Evolutionary conservation across 2,888 invertebrate genomes (phyloP).

Genomic region (Brachynemurus nebulosus): DNA sequence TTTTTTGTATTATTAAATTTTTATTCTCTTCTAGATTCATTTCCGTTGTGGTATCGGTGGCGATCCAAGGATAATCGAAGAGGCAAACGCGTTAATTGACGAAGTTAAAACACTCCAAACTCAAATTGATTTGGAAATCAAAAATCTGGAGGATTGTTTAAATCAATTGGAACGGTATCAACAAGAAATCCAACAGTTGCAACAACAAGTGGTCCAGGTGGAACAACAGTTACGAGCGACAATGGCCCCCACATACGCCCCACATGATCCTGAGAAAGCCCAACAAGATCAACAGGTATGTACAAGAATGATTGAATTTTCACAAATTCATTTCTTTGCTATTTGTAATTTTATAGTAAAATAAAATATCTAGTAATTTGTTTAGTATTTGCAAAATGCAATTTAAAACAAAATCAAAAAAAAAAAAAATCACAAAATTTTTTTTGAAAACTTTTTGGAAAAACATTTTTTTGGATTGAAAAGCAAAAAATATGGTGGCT

Average conservation of each 20-base stretch:
- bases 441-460: constrained; percentile 35
- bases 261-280: constrained; percentile 70
- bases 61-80: constrained; percentile 57
- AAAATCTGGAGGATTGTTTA: constrained; percentile 58
- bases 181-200: constrained; percentile 70
- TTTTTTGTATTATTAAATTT: not conserved
- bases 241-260: constrained; percentile 69
- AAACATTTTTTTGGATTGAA: not conserved
- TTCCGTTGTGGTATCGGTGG: constrained; percentile 76
- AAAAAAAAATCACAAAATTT: constrained; percentile 1
- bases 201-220: constrained; percentile 63
- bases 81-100: constrained; percentile 51
- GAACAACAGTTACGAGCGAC: constrained; percentile 77
- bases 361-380: not conserved
- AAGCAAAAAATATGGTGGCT: constrained; percentile 13
- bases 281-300: constrained; percentile 81
- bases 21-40: constrained; percentile 49
- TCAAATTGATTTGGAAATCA: constrained; percentile 47
- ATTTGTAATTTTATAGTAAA: not conserved
- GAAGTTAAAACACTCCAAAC: constrained; percentile 53
- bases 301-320: too few relatives aligned
- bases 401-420: too few relatives aligned
- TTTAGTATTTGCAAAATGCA: too few relatives aligned
- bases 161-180: constrained; percentile 79
- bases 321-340: too few relatives aligned